phyloP scores from a whole-genome alignment of 2,113 vertebrate species.

The Syrrhaptes paradoxus region DNA sequence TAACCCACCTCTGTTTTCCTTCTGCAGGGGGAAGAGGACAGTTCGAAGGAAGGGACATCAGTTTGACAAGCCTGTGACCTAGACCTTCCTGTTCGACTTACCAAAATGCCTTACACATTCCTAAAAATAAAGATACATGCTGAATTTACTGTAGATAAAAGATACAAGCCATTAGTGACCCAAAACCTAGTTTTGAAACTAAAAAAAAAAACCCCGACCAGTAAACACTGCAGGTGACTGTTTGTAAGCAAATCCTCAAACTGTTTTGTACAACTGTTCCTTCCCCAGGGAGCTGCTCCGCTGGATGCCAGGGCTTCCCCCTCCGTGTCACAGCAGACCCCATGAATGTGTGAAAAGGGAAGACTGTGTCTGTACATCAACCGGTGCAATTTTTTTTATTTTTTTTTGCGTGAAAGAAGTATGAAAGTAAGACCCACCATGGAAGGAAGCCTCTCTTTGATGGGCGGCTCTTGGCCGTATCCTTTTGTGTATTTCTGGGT shows the following conservation, averaged over 20 bases:
- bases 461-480: constrained; percentile 40
- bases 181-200: constrained; percentile 57
- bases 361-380: constrained; percentile 42
- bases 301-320: background rate
- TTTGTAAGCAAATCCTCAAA: constrained; percentile 60
- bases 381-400: constrained; percentile 73
- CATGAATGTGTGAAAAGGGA: constrained; percentile 59
- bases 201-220: background rate
- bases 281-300: constrained; percentile 13
- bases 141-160: constrained; percentile 71
- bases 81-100: constrained; percentile 70
- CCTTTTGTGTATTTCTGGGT: constrained; percentile 61
- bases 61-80: constrained; percentile 70
- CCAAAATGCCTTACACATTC: constrained; percentile 86
- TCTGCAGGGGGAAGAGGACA: constrained; percentile 70
- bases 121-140: constrained; percentile 71
- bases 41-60: constrained; percentile 78
- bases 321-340: constrained; percentile 4
- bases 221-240: constrained; percentile 14
- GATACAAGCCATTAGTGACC: constrained; percentile 67
- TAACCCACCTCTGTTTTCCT: background rate
- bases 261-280: constrained; percentile 53
- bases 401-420: background rate
- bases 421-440: background rate
- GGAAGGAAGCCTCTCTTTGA: background rate